Conservation (phyloP, 2,113 vertebrate genomes). For the Siniperca knerii region DNA sequence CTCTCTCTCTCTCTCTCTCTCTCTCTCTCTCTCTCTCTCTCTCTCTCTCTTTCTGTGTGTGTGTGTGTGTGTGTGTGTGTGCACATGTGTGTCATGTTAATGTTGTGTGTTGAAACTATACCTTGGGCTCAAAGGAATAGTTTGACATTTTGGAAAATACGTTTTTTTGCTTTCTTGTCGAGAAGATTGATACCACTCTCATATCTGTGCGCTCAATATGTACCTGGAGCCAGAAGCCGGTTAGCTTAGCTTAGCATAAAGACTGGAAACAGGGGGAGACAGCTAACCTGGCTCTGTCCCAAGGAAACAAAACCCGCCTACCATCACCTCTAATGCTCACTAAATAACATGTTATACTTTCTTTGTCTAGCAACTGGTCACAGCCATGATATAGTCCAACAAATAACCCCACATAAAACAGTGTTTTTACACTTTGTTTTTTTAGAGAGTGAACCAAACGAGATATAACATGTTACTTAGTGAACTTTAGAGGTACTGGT, state of each 20-base stretch:
- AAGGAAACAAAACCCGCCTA: neutral
- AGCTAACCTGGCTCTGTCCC: neutral
- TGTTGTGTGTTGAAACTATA: conserved; percentile 5
- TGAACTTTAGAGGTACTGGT: neutral
- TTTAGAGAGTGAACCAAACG: neutral
- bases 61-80: neutral
- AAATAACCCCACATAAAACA: too few species aligned
- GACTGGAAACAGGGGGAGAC: neutral
- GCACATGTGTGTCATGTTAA: conserved; percentile 34
- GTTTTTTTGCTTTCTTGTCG: neutral
- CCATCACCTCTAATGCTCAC: neutral
- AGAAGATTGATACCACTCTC: neutral
- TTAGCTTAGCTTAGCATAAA: conserved; percentile 33
- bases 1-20: conserved; percentile 16
- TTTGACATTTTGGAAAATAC: conserved; percentile 3
- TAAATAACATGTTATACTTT: neutral
- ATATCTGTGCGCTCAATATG: neutral
- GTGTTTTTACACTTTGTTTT: neutral
- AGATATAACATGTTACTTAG: neutral
- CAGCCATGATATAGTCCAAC: neutral
- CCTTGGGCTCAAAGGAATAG: conserved; percentile 23
- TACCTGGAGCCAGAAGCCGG: neutral
- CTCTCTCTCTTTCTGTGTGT: neutral
- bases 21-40: conserved; percentile 4
- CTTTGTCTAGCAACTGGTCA: neutral